Conservation (phyloP, 1,140 invertebrate genomes). For the Ectropis grisescens region DNA sequence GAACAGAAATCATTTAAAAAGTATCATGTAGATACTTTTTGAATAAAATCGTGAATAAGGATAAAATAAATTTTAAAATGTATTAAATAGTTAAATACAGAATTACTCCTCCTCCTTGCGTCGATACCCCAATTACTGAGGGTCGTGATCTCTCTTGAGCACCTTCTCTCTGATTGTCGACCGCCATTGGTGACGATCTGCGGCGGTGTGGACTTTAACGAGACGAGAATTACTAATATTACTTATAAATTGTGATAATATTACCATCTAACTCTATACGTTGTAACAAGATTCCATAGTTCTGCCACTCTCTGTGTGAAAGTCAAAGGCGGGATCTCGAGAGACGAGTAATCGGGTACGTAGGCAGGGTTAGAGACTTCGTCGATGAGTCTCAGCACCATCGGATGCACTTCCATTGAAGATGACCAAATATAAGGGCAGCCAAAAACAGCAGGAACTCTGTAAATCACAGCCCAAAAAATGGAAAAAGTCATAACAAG, state of each 20-base stretch:
- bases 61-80: neutral
- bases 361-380: conserved; percentile 17
- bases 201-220: no score
- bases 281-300: conserved; percentile 2
- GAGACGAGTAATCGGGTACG: conserved; percentile 1
- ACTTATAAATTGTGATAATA: neutral
- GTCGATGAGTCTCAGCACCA: conserved; percentile 13
- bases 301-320: conserved; percentile 11
- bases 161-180: no score
- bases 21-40: no score
- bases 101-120: no score
- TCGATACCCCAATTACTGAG: no score
- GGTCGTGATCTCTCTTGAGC: no score
- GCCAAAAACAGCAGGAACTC: conserved; percentile 17
- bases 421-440: conserved; percentile 18
- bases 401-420: conserved; percentile 9
- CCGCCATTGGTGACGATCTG: no score
- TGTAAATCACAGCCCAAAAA: conserved; percentile 8
- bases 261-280: neutral
- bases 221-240: no score
- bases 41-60: no score
- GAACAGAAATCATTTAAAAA: no score
- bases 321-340: conserved; percentile 5
- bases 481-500: neutral
- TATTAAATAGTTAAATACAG: conserved; percentile 1